Percentiles rank a stretch among this genome's conserved stretches.
Evolutionary conservation across 2,113 vertebrate genomes (phyloP).

Genomic region (Piprites chloris): DNA sequence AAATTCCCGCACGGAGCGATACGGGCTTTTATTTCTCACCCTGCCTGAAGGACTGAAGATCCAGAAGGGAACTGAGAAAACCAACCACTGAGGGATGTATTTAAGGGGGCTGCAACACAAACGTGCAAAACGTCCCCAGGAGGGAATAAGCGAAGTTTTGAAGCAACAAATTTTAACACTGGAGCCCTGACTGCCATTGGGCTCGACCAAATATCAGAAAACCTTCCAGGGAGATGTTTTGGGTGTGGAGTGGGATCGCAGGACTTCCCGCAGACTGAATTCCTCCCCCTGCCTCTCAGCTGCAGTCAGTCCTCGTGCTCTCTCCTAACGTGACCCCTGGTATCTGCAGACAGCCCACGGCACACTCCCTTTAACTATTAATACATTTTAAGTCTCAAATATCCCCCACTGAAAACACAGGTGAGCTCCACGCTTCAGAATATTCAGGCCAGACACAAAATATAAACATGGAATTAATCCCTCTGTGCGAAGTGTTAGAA

Average conservation of each 20-base stretch:
- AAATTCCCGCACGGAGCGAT: rapidly evolving
- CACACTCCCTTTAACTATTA: not conserved
- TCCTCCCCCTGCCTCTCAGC: not conserved
- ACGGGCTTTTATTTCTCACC: not conserved
- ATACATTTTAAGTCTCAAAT: not conserved
- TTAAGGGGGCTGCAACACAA: not conserved
- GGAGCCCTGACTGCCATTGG: not conserved
- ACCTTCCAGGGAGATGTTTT: not conserved
- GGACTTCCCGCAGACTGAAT: not conserved
- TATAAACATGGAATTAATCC: rapidly evolving
- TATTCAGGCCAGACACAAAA: not conserved
- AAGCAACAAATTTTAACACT: not conserved
- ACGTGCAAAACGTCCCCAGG: not conserved
- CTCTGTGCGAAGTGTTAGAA: not conserved
- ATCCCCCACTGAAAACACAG: not conserved
- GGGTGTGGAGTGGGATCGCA: not conserved
- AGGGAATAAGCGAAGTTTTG: not conserved
- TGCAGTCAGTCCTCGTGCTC: not conserved
- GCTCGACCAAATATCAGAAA: not conserved
- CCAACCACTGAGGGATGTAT: not conserved
- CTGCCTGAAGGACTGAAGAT: not conserved
- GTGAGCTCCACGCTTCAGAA: not conserved
- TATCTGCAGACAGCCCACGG: not conserved
- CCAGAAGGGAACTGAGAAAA: not conserved
- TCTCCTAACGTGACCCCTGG: not conserved